Percentiles rank a stretch among this genome's conserved stretches.
Evolutionary conservation across 2,888 invertebrate genomes (phyloP).

Genomic region (Conomelus anceps): DNA sequence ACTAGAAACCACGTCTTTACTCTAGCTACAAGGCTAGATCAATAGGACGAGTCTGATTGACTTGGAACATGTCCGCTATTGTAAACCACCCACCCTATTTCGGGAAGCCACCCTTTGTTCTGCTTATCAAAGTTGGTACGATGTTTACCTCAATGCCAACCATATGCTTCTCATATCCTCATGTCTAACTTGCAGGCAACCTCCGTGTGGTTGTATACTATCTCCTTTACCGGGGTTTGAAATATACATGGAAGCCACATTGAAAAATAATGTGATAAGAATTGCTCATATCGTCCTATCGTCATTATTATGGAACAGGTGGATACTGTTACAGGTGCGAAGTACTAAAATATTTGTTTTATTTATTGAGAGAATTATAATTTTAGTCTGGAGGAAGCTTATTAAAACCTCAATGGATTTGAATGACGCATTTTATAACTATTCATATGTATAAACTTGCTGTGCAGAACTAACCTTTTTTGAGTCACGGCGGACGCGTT

Average conservation of each 20-base stretch:
- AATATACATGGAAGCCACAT: not conserved
- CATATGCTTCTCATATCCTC: not conserved
- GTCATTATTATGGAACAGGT: no score
- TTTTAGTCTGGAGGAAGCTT: no score
- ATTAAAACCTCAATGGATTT: no score
- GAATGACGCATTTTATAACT: no score
- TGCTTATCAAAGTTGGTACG: not conserved
- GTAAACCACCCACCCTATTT: not conserved
- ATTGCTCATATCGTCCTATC: no score
- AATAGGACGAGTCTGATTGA: not conserved
- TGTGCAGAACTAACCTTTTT: no score
- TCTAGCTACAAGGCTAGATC: not conserved
- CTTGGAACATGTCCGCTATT: not conserved
- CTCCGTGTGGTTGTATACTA: not conserved
- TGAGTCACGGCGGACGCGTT: no score
- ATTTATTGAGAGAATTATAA: no score
- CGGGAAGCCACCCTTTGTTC: not conserved
- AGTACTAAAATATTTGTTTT: no score
- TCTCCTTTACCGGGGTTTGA: not conserved
- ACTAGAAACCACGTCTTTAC: not conserved
- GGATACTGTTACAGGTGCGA: no score
- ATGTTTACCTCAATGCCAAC: not conserved
- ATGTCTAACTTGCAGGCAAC: not conserved
- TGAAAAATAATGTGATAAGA: not conserved
- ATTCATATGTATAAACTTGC: no score